A percentile compares a stretch with the other conserved stretches of the same genome.
phyloP scores from a whole-genome alignment of 2,888 invertebrate genomes.

The Macrophya alboannulata region DNA sequence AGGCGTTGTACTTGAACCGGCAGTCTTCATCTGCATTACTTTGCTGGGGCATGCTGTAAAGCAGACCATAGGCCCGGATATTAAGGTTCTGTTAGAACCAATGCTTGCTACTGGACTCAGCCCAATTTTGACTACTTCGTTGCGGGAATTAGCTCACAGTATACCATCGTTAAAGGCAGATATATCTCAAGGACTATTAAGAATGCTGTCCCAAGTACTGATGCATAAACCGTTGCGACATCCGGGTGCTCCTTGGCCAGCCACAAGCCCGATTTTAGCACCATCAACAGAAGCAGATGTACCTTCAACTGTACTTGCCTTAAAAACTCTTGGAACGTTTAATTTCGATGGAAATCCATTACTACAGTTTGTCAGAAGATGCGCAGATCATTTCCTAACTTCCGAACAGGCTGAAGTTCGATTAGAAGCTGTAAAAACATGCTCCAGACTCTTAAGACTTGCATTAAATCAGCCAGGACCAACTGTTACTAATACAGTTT shows the following conservation, averaged over 20 bases:
- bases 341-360: slow-evolving; percentile 96
- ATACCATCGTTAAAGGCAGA: slow-evolving; percentile 93
- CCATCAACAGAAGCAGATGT: slow-evolving; percentile 86
- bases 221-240: slow-evolving; percentile 93
- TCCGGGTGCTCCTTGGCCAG: slow-evolving; percentile 87
- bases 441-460: slow-evolving; percentile 93
- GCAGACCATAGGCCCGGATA: slow-evolving; percentile 88
- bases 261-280: slow-evolving; percentile 81
- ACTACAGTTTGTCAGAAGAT: slow-evolving; percentile 94
- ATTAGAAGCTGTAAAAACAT: slow-evolving; percentile 96
- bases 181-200: slow-evolving; percentile 95
- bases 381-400: slow-evolving; percentile 94
- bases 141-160: slow-evolving; percentile 94
- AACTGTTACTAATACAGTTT: slow-evolving; percentile 93
- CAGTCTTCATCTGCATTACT: slow-evolving; percentile 96
- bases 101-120: slow-evolving; percentile 97
- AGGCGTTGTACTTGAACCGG: slow-evolving; percentile 87
- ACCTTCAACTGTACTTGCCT: slow-evolving; percentile 93
- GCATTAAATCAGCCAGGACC: slow-evolving; percentile 90
- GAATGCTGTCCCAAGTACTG: slow-evolving; percentile 94
- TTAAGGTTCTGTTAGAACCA: slow-evolving; percentile 92
- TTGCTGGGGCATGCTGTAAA: slow-evolving; percentile 94
- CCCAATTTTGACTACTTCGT: slow-evolving; percentile 93
- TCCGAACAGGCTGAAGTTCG: slow-evolving; percentile 96
- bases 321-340: slow-evolving; percentile 94